Evolutionary conservation across 1,140 invertebrate genomes (phyloP).

Genomic region (Steinernema khuongi): DNA sequence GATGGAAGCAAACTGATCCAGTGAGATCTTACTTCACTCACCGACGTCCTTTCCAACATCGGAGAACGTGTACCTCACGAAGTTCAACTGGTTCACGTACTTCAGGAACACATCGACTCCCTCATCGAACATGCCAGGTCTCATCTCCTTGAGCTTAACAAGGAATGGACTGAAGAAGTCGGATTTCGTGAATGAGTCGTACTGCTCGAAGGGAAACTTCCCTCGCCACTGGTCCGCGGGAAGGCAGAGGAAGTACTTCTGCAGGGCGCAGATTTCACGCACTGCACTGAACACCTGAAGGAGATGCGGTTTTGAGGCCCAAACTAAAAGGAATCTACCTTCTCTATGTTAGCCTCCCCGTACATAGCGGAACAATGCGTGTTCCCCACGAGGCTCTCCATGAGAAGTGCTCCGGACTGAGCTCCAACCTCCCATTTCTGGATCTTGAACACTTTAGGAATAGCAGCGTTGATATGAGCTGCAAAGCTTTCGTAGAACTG

Average conservation of each 20-base stretch:
- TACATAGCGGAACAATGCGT: too few species aligned
- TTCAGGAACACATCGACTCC: background rate
- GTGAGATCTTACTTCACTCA: background rate
- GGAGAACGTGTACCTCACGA: background rate
- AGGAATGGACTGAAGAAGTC: background rate
- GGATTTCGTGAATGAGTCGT: background rate
- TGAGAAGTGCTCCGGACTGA: background rate
- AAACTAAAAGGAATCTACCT: too few species aligned
- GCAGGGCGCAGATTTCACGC: too few species aligned
- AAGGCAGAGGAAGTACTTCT: background rate
- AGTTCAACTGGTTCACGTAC: background rate
- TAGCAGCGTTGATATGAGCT: too few species aligned
- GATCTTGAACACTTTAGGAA: background rate
- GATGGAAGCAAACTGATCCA: background rate
- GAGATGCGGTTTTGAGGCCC: too few species aligned
- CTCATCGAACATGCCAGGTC: background rate
- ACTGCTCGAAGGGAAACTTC: background rate
- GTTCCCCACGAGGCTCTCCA: background rate
- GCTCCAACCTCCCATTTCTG: background rate
- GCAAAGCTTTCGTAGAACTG: too few species aligned
- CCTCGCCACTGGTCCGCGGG: background rate
- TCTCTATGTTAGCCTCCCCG: too few species aligned
- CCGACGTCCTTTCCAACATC: background rate
- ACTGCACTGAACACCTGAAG: too few species aligned
- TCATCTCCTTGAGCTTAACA: slow-evolving; percentile 3